Evolutionary conservation across 2,113 vertebrate genomes (phyloP).

Genomic region (Proteles cristata): DNA sequence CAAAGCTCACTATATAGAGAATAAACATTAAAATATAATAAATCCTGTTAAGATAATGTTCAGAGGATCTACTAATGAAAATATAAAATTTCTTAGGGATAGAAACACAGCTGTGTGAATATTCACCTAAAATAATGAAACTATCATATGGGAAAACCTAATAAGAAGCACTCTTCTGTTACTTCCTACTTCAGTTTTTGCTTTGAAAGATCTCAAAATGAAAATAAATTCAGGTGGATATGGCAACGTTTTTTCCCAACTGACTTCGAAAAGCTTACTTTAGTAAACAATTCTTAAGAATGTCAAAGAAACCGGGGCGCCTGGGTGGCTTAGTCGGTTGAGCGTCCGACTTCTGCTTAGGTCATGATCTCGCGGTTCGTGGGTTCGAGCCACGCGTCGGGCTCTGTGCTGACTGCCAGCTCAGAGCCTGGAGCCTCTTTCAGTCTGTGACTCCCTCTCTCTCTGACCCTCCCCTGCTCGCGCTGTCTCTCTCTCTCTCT

Average conservation of each 20-base stretch:
- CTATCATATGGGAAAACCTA: neutral
- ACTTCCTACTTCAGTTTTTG: conserved; percentile 17
- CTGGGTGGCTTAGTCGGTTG: too few relatives aligned
- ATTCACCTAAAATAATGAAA: conserved; percentile 29
- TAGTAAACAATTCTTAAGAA: neutral
- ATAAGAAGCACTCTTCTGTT: neutral
- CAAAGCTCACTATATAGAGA: neutral
- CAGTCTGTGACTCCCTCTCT: too few relatives aligned
- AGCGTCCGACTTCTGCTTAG: too few relatives aligned
- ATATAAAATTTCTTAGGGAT: neutral
- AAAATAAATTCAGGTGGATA: neutral
- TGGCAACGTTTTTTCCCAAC: neutral
- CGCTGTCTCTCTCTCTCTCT: too few relatives aligned
- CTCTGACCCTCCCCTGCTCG: too few relatives aligned
- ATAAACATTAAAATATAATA: conserved; percentile 49
- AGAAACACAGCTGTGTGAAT: neutral
- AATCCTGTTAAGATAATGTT: neutral
- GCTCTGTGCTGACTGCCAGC: too few relatives aligned
- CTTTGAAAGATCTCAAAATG: neutral
- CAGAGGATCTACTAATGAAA: neutral
- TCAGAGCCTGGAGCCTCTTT: too few relatives aligned
- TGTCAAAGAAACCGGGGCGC: neutral
- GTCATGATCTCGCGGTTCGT: too few relatives aligned
- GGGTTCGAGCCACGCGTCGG: too few relatives aligned
- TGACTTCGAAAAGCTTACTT: neutral